phyloP scores from a whole-genome alignment of 2,113 vertebrate genomes.

The Amblyornis subalaris region DNA sequence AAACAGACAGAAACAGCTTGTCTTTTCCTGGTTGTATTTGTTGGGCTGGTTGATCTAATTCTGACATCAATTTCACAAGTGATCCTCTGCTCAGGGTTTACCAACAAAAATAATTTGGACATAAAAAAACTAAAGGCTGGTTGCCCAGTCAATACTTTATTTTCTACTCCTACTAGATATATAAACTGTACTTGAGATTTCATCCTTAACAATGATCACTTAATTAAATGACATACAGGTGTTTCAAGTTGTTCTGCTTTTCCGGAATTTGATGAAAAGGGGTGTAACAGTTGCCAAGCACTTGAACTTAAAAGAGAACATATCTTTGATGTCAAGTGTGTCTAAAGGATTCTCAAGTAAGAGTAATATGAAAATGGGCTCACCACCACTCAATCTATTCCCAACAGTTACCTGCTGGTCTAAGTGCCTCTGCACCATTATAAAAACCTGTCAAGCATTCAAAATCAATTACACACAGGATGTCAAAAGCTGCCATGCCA shows the following conservation, averaged over 20 bases:
- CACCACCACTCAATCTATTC: conserved; percentile 64
- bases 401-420: conserved; percentile 57
- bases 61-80: not conserved
- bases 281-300: not conserved
- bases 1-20: not conserved
- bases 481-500: conserved; percentile 62
- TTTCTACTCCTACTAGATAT: not conserved
- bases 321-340: conserved; percentile 50
- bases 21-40: not conserved
- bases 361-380: conserved; percentile 57
- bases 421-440: conserved; percentile 50
- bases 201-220: not conserved
- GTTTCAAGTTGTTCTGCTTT: not conserved
- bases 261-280: conserved; percentile 21
- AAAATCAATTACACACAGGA: conserved; percentile 69
- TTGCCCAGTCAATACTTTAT: not conserved
- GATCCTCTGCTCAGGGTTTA: not conserved
- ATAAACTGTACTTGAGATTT: not conserved
- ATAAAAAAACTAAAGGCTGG: not conserved
- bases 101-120: not conserved
- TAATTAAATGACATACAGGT: conserved; percentile 21
- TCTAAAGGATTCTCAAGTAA: conserved; percentile 55
- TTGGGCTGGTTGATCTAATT: not conserved
- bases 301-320: conserved; percentile 30
- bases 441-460: conserved; percentile 67